Evolutionary conservation across 2,888 invertebrate genomes (phyloP).

Genomic region (Napeogenes sylphis): DNA sequence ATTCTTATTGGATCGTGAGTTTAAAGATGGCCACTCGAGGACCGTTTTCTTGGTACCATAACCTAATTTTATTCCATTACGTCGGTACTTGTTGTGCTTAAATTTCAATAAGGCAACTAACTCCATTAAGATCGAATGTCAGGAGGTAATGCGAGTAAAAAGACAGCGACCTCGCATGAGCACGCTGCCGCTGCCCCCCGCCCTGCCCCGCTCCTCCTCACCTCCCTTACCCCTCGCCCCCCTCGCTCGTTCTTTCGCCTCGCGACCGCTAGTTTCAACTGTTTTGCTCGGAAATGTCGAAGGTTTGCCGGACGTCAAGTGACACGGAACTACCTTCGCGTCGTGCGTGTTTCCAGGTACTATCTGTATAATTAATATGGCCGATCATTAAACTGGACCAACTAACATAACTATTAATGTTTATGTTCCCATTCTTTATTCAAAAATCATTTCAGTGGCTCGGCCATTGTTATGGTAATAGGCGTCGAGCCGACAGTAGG

Average conservation of each 20-base stretch:
- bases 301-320: slow-evolving; percentile 74
- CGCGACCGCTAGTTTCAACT: slow-evolving; percentile 55
- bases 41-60: slow-evolving; percentile 73
- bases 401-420: slow-evolving; percentile 13
- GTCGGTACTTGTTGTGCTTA: slow-evolving; percentile 64
- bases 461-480: background rate
- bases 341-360: slow-evolving; percentile 67
- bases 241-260: slow-evolving; percentile 36
- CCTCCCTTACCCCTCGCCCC: slow-evolving; percentile 17
- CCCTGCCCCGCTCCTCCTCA: slow-evolving; percentile 14
- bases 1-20: slow-evolving; percentile 71
- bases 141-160: slow-evolving; percentile 69
- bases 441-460: slow-evolving; percentile 16
- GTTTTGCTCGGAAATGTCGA: slow-evolving; percentile 69
- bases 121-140: slow-evolving; percentile 73
- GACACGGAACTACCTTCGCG: slow-evolving; percentile 73
- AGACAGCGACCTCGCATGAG: slow-evolving; percentile 68
- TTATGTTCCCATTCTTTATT: slow-evolving; percentile 13
- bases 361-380: slow-evolving; percentile 33
- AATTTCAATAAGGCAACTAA: slow-evolving; percentile 65
- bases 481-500: background rate
- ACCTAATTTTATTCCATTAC: slow-evolving; percentile 73
- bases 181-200: slow-evolving; percentile 37
- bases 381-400: slow-evolving; percentile 33
- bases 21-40: slow-evolving; percentile 73